A percentile compares a stretch with the other conserved stretches of the same genome.
Conservation (phyloP, 2,113 vertebrate species). For the Antidorcas marsupialis region DNA sequence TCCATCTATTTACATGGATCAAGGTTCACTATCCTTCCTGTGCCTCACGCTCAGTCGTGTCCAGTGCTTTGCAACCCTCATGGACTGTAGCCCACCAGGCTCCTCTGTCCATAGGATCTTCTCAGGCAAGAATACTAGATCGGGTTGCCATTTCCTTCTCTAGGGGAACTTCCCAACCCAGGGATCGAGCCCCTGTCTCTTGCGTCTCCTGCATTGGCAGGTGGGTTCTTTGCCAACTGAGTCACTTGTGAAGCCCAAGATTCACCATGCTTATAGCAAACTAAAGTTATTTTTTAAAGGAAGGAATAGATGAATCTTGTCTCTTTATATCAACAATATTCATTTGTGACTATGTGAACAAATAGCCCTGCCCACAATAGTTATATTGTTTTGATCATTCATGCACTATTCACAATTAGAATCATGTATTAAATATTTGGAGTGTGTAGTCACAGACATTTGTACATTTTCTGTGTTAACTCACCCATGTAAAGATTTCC, state of each 20-base stretch:
- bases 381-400: neutral
- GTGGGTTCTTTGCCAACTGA: neutral
- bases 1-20: neutral
- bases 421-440: neutral
- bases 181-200: neutral
- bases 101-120: neutral
- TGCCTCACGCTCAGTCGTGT: neutral
- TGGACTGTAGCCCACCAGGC: neutral
- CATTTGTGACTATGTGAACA: neutral
- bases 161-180: neutral
- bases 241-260: neutral
- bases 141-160: neutral
- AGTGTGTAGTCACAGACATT: neutral
- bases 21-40: neutral
- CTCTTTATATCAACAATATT: neutral
- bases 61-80: neutral
- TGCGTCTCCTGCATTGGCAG: neutral
- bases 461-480: neutral
- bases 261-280: neutral
- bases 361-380: accelerated
- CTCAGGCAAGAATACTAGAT: neutral
- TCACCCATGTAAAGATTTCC: neutral
- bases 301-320: neutral
- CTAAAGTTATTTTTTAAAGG: neutral
- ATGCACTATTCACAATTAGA: neutral